Percentiles rank a stretch among this genome's conserved stretches.
Evolutionary conservation across 2,113 vertebrate species (phyloP).

Genomic region (Mystacornis crossleyi): DNA sequence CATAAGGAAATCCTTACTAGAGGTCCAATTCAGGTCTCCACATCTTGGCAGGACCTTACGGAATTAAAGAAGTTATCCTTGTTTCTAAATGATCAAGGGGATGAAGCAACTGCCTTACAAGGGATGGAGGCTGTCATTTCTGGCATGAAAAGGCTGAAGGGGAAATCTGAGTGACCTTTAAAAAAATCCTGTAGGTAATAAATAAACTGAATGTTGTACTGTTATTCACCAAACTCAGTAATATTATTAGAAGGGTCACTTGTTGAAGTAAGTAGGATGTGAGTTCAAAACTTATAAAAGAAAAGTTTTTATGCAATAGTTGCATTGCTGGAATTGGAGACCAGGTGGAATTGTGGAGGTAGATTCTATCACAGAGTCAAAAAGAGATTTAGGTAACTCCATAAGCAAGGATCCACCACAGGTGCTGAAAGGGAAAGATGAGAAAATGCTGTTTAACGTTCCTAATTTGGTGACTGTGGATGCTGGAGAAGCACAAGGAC

Average conservation of each 20-base stretch:
- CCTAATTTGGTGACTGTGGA: background rate
- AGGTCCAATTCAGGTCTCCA: background rate
- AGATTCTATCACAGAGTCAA: background rate
- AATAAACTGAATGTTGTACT: background rate
- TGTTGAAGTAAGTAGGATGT: background rate
- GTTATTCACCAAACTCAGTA: background rate
- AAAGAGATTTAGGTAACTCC: background rate
- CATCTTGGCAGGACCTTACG: fast-evolving
- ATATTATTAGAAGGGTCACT: background rate
- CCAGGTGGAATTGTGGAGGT: background rate
- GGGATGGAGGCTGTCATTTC: background rate
- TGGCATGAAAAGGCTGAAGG: background rate
- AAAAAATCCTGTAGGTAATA: background rate
- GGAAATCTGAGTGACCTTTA: background rate
- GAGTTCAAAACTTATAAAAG: background rate
- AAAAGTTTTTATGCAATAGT: background rate
- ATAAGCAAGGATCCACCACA: background rate
- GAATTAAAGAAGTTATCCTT: background rate
- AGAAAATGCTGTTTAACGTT: background rate
- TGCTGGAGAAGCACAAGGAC: background rate
- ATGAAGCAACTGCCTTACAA: background rate
- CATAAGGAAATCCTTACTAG: background rate
- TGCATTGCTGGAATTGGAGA: background rate
- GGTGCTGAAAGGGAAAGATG: background rate
- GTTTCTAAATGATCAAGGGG: background rate